Evolutionary conservation across 2,888 invertebrate genomes (phyloP).

Genomic region (Agrilus cyanescens): DNA sequence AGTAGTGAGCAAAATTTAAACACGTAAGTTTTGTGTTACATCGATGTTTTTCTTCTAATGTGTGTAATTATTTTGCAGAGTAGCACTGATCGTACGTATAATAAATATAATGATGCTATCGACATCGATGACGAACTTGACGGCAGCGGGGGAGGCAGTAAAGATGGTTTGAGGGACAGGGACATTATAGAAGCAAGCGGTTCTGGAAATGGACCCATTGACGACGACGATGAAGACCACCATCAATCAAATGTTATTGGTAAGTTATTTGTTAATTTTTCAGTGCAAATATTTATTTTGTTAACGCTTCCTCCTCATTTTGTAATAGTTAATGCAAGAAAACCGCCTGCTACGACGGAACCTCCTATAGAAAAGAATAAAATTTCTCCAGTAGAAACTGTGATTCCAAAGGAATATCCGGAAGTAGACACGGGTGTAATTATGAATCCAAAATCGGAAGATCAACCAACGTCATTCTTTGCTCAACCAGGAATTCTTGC

Average conservation of each 20-base stretch:
- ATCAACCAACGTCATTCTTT: conserved; percentile 83
- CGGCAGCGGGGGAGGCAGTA: conserved; percentile 51
- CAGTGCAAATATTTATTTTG: background rate
- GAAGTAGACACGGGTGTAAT: conserved; percentile 56
- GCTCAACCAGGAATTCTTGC: conserved; percentile 89
- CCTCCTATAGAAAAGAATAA: conserved; percentile 8
- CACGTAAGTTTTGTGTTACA: too few species aligned
- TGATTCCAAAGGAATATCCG: too few species aligned
- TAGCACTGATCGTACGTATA: conserved; percentile 27
- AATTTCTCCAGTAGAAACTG: too few species aligned
- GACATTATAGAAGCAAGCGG: conserved; percentile 61
- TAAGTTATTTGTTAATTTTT: background rate
- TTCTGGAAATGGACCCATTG: conserved; percentile 75
- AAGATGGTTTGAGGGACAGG: conserved; percentile 60
- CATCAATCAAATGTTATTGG: conserved; percentile 9
- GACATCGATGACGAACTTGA: conserved; percentile 72
- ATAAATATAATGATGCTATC: conserved; percentile 41
- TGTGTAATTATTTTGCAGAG: conserved; percentile 9
- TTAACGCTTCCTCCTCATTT: background rate
- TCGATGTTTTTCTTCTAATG: too few species aligned
- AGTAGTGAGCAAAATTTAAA: too few species aligned
- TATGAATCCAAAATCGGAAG: conserved; percentile 74
- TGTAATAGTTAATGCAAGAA: conserved; percentile 8
- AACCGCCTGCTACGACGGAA: conserved; percentile 10
- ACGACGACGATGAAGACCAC: conserved; percentile 49